A percentile compares a stretch with the other conserved stretches of the same genome.
These are phyloP conservation scores for Diadromus collaris DNA, from an alignment of 2,888 invertebrate species.

Conservation along the genomic window DNA sequence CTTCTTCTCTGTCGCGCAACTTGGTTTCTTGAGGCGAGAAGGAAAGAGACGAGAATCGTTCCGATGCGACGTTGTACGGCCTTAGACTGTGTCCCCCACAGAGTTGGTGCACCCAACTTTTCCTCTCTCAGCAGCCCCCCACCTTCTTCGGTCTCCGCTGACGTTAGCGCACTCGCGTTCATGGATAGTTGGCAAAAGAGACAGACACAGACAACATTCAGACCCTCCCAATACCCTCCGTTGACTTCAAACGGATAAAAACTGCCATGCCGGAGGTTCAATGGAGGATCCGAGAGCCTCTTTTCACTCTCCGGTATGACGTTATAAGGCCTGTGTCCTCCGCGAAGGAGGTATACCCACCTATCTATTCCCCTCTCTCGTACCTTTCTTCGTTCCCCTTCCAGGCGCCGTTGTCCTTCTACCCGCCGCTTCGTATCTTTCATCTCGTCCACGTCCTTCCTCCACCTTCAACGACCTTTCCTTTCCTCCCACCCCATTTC, in stretches of 20 bases:
- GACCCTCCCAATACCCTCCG: constrained; percentile 3
- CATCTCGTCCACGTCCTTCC: constrained; percentile 60
- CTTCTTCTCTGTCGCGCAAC: constrained; percentile 12
- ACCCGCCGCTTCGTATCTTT: constrained; percentile 66
- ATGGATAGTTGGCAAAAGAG: constrained; percentile 27
- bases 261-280: constrained; percentile 1
- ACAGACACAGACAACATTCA: constrained; percentile 16
- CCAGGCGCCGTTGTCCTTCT: constrained; percentile 69
- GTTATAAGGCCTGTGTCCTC: constrained; percentile 16
- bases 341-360: constrained; percentile 33
- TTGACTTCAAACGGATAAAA: constrained; percentile 6
- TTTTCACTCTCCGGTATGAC: constrained; percentile 12
- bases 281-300: constrained; percentile 10
- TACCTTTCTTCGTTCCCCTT: constrained; percentile 47
- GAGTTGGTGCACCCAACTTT: constrained; percentile 19
- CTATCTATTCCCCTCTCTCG: constrained; percentile 34
- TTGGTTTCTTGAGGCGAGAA: neutral
- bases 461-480: constrained; percentile 28
- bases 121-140: neutral
- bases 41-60: neutral
- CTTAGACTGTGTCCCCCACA: constrained; percentile 4
- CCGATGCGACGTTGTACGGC: constrained; percentile 3
- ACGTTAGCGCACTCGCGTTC: constrained; percentile 52
- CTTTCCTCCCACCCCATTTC: constrained; percentile 36
- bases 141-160: constrained; percentile 51